A percentile compares a stretch with the other conserved stretches of the same genome.
Evolutionary conservation across 2,113 vertebrate genomes (phyloP).

Genomic region (Phylloscopus whistleri): DNA sequence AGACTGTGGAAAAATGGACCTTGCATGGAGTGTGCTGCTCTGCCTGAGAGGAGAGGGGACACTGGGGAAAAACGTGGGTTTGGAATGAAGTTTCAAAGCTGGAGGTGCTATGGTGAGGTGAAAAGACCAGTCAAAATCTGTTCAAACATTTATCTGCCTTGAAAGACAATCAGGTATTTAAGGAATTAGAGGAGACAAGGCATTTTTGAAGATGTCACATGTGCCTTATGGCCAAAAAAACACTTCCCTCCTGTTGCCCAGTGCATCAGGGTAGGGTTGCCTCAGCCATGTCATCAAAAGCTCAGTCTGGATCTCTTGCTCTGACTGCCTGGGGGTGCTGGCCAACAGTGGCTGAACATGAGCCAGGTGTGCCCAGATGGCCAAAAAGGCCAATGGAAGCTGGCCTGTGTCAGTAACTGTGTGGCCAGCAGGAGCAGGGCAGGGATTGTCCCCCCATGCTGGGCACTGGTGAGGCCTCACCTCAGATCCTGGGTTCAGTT

Average conservation of each 20-base stretch:
- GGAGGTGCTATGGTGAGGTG: not conserved
- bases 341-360: not conserved
- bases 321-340: not conserved
- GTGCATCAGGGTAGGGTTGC: not conserved
- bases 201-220: not conserved
- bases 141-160: not conserved
- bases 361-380: not conserved
- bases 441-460: not conserved
- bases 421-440: not conserved
- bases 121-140: not conserved
- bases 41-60: not conserved
- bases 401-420: not conserved
- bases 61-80: not conserved
- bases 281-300: not conserved
- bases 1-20: not conserved
- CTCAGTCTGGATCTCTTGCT: not conserved
- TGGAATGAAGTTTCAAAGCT: not conserved
- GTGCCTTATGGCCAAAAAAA: not conserved
- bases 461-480: not conserved
- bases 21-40: not conserved
- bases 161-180: not conserved
- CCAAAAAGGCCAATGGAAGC: not conserved
- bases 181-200: not conserved
- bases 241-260: accelerated
- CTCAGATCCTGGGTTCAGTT: not conserved